These are phyloP conservation scores for Thymallus thymallus DNA, from an alignment of 2,113 vertebrate species.

Conservation along the genomic window DNA sequence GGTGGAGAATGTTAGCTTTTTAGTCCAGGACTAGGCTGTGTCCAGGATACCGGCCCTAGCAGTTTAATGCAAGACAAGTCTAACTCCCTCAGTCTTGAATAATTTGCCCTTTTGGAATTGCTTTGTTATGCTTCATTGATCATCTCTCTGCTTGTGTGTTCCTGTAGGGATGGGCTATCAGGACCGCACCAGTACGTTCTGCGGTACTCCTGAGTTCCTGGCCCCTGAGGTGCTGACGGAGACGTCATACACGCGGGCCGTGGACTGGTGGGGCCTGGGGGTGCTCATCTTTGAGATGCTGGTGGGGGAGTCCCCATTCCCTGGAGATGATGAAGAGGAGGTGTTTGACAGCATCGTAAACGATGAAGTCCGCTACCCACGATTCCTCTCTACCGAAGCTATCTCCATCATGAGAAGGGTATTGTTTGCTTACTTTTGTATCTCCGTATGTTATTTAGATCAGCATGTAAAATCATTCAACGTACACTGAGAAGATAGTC, in stretches of 20 bases:
- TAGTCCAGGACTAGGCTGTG: not conserved
- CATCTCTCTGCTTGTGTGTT: not conserved
- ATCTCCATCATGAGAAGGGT: conserved; percentile 92
- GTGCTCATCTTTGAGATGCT: conserved; percentile 93
- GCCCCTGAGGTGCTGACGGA: conserved; percentile 90
- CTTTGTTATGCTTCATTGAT: not conserved
- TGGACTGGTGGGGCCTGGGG: conserved; percentile 91
- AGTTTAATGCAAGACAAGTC: not conserved
- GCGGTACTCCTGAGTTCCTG: conserved; percentile 89
- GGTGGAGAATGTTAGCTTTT: not conserved
- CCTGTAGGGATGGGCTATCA: conserved; percentile 86
- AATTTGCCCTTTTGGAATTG: too few species aligned
- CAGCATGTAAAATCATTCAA: not conserved
- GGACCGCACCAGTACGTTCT: conserved; percentile 89
- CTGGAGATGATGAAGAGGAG: conserved; percentile 90
- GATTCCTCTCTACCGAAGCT: conserved; percentile 87
- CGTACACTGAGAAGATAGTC: not conserved
- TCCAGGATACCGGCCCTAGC: too few species aligned
- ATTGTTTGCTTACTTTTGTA: conserved; percentile 39
- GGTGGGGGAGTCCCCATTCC: conserved; percentile 90
- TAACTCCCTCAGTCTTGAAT: not conserved
- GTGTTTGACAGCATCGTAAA: conserved; percentile 94
- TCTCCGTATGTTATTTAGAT: not conserved
- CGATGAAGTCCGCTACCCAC: conserved; percentile 89
- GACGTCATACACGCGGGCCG: conserved; percentile 87